Conservation (phyloP, 37 sponge, comb jelly and placozoan genomes). For the Spongilla lacustris region DNA sequence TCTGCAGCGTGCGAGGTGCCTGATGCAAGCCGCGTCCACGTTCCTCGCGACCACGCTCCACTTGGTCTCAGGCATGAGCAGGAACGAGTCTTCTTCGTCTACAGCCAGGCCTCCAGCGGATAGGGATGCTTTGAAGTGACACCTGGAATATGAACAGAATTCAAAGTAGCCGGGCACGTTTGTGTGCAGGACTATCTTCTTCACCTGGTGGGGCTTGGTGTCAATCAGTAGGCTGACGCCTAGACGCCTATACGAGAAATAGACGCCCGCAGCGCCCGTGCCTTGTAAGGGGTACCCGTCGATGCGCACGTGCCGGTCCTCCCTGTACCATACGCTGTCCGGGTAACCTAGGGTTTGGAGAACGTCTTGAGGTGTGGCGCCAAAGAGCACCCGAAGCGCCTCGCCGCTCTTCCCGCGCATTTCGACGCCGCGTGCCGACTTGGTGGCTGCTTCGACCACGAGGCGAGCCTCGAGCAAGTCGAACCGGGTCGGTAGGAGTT, state of each 20-base stretch:
- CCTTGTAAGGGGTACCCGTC: background rate
- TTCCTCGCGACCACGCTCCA: background rate
- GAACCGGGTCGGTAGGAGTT: background rate
- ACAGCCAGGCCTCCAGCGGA: background rate
- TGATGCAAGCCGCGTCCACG: background rate
- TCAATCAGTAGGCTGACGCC: conserved; percentile 12
- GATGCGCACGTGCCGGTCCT: background rate
- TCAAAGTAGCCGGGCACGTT: conserved; percentile 24
- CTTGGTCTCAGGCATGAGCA: conserved; percentile 7
- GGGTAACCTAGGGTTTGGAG: conserved; percentile 5
- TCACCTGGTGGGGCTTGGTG: background rate
- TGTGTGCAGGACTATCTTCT: conserved; percentile 21
- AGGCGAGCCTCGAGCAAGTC: conserved; percentile 1
- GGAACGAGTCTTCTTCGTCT: background rate
- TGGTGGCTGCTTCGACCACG: background rate
- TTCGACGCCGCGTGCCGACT: background rate
- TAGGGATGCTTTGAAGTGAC: conserved; percentile 8
- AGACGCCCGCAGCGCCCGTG: background rate
- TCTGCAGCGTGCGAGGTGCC: background rate
- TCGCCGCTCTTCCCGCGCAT: background rate
- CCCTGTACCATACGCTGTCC: conserved; percentile 13
- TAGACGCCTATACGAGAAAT: background rate
- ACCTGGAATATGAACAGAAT: conserved; percentile 5
- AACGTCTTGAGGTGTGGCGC: conserved; percentile 3
- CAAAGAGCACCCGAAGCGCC: background rate